Evolutionary conservation across 1,140 invertebrate species (phyloP).

Genomic region (Bombyx mandarina): DNA sequence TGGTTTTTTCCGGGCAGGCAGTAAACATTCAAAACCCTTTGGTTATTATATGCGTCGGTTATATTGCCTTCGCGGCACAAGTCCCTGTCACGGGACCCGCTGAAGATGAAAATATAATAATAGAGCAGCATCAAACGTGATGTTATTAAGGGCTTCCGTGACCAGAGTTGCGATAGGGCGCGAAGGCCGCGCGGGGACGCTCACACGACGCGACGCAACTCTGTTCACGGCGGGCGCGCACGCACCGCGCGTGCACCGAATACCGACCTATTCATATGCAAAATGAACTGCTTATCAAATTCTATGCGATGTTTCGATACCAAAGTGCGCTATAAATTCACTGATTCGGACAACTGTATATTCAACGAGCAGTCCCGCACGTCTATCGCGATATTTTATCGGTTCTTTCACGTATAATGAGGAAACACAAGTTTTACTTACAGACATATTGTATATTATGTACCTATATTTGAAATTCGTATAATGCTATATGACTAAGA

Average conservation of each 20-base stretch:
- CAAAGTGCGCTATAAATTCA: conserved; percentile 24
- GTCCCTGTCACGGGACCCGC: conserved; percentile 54
- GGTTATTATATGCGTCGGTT: neutral
- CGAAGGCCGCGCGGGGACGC: conserved; percentile 8
- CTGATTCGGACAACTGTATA: conserved; percentile 12
- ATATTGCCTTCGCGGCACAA: conserved; percentile 40
- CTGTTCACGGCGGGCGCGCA: conserved; percentile 24
- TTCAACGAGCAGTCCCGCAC: too few relatives aligned
- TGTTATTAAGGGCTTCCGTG: conserved; percentile 66
- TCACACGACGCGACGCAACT: neutral
- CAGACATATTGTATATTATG: too few relatives aligned
- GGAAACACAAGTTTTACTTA: too few relatives aligned
- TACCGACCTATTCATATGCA: conserved; percentile 54
- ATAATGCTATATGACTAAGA: too few relatives aligned
- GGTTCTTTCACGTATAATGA: too few relatives aligned
- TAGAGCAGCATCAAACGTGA: conserved; percentile 69
- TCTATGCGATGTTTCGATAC: conserved; percentile 24
- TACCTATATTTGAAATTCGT: too few relatives aligned
- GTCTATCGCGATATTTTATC: too few relatives aligned
- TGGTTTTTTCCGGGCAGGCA: too few relatives aligned
- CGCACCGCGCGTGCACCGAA: conserved; percentile 50
- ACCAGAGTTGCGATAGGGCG: conserved; percentile 42
- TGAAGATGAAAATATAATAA: conserved; percentile 70
- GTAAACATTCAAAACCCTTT: too few relatives aligned
- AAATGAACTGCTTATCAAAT: conserved; percentile 47